Percentiles rank a stretch among this genome's conserved stretches.
Conservation (phyloP, 2,113 vertebrate species). For the Boulengeromyrus knoepffleri region DNA sequence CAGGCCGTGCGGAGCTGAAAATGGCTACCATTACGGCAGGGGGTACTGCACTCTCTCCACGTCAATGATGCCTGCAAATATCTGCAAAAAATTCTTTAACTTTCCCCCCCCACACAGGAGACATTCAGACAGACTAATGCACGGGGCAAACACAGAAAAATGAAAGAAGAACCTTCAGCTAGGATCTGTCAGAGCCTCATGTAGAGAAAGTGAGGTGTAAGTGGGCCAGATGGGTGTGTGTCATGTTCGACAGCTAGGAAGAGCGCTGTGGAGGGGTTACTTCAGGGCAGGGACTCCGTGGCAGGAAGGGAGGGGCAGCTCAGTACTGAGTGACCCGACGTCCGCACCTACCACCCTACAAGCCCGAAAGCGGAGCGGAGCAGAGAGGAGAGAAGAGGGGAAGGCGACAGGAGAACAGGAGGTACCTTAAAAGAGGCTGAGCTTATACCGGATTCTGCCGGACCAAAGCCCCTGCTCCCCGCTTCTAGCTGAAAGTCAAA, state of each 20-base stretch:
- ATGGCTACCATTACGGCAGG: not conserved
- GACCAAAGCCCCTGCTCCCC: slow-evolving; percentile 61
- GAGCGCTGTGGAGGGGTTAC: not conserved
- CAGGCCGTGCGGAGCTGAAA: not conserved
- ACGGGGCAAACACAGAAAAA: not conserved
- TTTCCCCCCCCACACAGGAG: not conserved
- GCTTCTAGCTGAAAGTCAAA: slow-evolving; percentile 70
- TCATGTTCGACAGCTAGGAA: not conserved
- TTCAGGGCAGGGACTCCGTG: not conserved
- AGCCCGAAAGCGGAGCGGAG: not conserved
- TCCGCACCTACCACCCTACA: not conserved
- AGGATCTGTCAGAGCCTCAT: not conserved
- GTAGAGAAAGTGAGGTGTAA: not conserved
- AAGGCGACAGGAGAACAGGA: slow-evolving; percentile 32
- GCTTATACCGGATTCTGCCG: slow-evolving; percentile 76
- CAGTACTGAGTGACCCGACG: not conserved
- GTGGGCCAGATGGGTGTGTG: not conserved
- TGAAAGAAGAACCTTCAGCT: not conserved
- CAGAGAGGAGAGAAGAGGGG: not conserved
- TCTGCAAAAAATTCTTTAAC: not conserved
- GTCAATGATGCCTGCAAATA: not conserved
- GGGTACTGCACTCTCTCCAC: not conserved
- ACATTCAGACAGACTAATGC: not conserved
- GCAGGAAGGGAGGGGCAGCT: not conserved
- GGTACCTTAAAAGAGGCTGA: slow-evolving; percentile 76